Base-by-base conservation (phyloP, 2,888 invertebrate genomes). In the Epirrhoe alternata region DNA sequence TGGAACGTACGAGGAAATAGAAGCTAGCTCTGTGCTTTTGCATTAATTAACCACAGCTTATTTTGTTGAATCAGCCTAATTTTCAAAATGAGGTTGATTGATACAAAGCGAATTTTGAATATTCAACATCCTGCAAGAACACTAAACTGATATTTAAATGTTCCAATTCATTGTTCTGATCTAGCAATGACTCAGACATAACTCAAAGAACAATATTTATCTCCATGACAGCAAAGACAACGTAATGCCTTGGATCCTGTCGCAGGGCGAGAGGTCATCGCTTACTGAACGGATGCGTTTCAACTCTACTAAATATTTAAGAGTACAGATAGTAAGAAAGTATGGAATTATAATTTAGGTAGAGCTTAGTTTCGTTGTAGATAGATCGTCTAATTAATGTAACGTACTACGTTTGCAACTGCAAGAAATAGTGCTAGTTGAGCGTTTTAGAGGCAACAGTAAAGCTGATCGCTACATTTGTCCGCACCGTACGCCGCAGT, bases 241-340 rank as follows among this genome's bases (percentile, higher is more conserved):
- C 74, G 74, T 83, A 84, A 86, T 83, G 82, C 76, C 58, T 82
- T 65, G 76, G 77, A 86, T 86, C 86, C 84, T 86, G 84, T 81
- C 77, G 66, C 68, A 55, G 76, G 72, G 78, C 79, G 83, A 82
- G 81, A 85, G 90, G 89, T 91, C 91, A 91, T 79, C 84, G 80
- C 78, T 84, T 82, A 86, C 75, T 69, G 73, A 85, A 84, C 86
- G 87, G 86, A 84, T 85, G 84, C 84, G 79, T 83, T 84, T 79
- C 86, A 82, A 83, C 82, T 79, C 85, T 87, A 87, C 84, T 84
- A 78, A 66, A 72, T 64, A 72, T 61, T 66, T 55, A 64, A 71
- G 72, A 75, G 76, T 68, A 64, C 61, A 65, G 64, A 47, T 65
- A 56, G 12, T 12, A 7, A 55, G 55, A 65, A 17, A 51, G 12